phyloP scores from a whole-genome alignment of 1,140 invertebrate genomes.

The Drosophila fuyamai region DNA sequence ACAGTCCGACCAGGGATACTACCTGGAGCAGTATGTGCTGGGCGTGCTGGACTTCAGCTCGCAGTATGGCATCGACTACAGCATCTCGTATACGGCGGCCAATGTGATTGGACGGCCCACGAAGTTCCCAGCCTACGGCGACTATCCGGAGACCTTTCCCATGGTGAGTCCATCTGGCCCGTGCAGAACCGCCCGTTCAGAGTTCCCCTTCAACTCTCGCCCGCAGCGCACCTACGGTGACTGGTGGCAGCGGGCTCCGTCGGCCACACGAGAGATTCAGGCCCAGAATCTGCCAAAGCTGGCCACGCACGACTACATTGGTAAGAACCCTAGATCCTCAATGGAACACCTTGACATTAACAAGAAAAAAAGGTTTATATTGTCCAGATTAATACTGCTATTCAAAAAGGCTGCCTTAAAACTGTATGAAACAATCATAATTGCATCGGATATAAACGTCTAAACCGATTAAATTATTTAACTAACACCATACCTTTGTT shows the following conservation, averaged over 20 bases:
- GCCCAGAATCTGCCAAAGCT: conserved; percentile 89
- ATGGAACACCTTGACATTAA: too few species aligned
- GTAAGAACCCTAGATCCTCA: conserved; percentile 85
- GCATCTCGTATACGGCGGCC: conserved; percentile 94
- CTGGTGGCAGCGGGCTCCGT: conserved; percentile 94
- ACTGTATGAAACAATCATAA: too few species aligned
- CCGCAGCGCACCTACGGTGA: conserved; percentile 94
- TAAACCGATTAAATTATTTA: too few species aligned
- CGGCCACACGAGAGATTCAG: conserved; percentile 89
- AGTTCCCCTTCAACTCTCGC: not conserved
- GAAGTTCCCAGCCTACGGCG: conserved; percentile 94
- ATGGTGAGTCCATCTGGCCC: conserved; percentile 87
- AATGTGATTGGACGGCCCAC: conserved; percentile 93
- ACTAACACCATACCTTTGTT: too few species aligned
- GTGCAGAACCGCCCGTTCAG: conserved; percentile 27
- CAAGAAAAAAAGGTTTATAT: too few species aligned
- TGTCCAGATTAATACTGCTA: too few species aligned
- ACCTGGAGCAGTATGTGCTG: conserved; percentile 88
- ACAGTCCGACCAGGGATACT: conserved; percentile 57
- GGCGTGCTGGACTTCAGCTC: conserved; percentile 93
- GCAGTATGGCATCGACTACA: conserved; percentile 94
- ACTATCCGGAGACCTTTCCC: conserved; percentile 94
- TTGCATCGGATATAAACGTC: too few species aligned
- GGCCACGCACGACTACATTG: conserved; percentile 93
- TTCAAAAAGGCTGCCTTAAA: too few species aligned